These are phyloP conservation scores for Antheraea assamensis DNA, from an alignment of 2,888 invertebrate genomes.

Conservation along the genomic window DNA sequence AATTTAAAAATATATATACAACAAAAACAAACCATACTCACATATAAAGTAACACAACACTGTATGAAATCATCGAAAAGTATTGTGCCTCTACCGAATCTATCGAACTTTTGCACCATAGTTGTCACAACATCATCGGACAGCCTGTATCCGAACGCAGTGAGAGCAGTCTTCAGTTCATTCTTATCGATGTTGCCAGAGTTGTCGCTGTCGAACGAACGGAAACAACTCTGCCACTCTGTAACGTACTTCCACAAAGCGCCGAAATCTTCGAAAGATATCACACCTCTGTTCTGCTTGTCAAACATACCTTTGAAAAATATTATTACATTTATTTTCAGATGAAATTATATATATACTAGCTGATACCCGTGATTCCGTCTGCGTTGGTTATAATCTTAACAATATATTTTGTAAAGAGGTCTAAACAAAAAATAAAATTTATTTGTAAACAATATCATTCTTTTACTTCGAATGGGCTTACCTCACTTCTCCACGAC, in stretches of 20 bases:
- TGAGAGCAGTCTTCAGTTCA: slow-evolving; percentile 95
- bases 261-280: slow-evolving; percentile 97
- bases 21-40: slow-evolving; percentile 78
- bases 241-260: slow-evolving; percentile 98
- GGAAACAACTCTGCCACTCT: slow-evolving; percentile 98
- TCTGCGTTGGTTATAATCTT: too few relatives aligned
- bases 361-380: too few relatives aligned
- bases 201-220: slow-evolving; percentile 95
- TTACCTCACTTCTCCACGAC: too few relatives aligned
- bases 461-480: too few relatives aligned
- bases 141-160: slow-evolving; percentile 94
- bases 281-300: slow-evolving; percentile 92
- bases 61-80: slow-evolving; percentile 99
- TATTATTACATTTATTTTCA: background rate
- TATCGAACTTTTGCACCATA: slow-evolving; percentile 95
- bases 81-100: slow-evolving; percentile 94
- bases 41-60: slow-evolving; percentile 95
- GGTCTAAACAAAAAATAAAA: too few relatives aligned
- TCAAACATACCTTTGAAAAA: slow-evolving; percentile 92
- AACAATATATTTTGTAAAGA: too few relatives aligned
- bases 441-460: too few relatives aligned
- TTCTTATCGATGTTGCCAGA: slow-evolving; percentile 95
- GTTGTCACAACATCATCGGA: slow-evolving; percentile 91
- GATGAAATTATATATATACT: too few relatives aligned
- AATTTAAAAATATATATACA: too few relatives aligned